Evolutionary conservation across 2,113 vertebrate species (phyloP), one percentile per base, ranked within the genome.

Genomic region (Carassius gibelio): DNA sequence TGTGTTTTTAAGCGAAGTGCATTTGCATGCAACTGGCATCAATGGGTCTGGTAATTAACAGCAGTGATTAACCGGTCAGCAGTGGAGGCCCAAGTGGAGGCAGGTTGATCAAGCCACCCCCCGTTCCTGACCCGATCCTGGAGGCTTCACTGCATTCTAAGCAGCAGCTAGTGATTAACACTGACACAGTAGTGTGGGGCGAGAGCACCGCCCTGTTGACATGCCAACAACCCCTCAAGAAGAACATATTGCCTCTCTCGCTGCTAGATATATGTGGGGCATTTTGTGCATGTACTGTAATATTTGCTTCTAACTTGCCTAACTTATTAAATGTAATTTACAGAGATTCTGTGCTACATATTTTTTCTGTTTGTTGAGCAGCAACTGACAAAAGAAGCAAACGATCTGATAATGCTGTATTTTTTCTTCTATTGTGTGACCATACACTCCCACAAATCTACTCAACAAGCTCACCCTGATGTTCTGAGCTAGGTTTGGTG

Each of bases 31-130:
- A 86, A 48, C 7, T 5, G 68, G 92, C 91, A 90, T 89, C 89
- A 87, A 52, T 84, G 75, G 88, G 92, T 92, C 80, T 89, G 93
- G 93, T 95, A 95, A 96, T 96, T 95, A 96, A 93, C 91, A 92
- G 91, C 78, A 90, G 92, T 94, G 94, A 96, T 95, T 93, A 95
- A 92, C 90, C 91, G 94, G 93, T 94, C 91, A 76, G 91, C 93
- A 91, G 90, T 88, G 89, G 92, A 57, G 71, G 89, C 90, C 92
- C 89, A 0, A 88, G 86, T 88, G 92, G 93, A 91, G 91, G 90
- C 92, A 94, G 94, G 95, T 94, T 90, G 94, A 90, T 93, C 71
- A 91, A 55, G 15, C 88, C 86, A 88, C 91, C 81, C 85, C n/a
- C 42, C 80, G 86, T 79, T 7, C 87, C 91, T 87, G 84, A 92